phyloP scores from a whole-genome alignment of 1,140 invertebrate species.

The Diabrotica virgifera region DNA sequence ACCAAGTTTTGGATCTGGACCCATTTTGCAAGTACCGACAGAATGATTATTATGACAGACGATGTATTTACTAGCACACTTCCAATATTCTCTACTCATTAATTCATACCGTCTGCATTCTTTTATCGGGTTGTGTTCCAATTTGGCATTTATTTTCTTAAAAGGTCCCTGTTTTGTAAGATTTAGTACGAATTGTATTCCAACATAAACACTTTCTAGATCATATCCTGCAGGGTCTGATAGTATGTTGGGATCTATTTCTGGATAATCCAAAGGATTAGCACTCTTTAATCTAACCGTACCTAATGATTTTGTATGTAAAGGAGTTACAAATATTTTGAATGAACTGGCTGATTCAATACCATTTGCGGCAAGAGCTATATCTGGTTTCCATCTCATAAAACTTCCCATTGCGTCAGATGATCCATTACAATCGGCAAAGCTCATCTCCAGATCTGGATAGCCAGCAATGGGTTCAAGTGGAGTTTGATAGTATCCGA shows the following conservation, averaged over 20 bases:
- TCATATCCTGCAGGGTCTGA: slow-evolving; percentile 52
- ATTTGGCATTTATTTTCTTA: slow-evolving; percentile 49
- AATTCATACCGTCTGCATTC: slow-evolving; percentile 52
- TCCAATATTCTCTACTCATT: slow-evolving; percentile 56
- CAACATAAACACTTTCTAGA: slow-evolving; percentile 37
- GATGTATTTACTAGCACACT: slow-evolving; percentile 44
- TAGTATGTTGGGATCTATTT: slow-evolving; percentile 60
- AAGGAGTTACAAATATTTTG: slow-evolving; percentile 69
- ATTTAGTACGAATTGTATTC: slow-evolving; percentile 45
- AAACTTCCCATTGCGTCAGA: background rate
- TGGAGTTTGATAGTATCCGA: slow-evolving; percentile 41
- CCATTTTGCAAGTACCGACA: slow-evolving; percentile 35
- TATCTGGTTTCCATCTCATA: slow-evolving; percentile 1
- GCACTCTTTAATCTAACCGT: slow-evolving; percentile 49
- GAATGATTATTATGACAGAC: slow-evolving; percentile 39
- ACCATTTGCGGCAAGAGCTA: background rate
- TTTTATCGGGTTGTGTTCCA: slow-evolving; percentile 42
- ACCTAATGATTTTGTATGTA: slow-evolving; percentile 42
- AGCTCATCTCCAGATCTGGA: slow-evolving; percentile 56
- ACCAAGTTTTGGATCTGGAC: background rate
- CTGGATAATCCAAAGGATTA: slow-evolving; percentile 60
- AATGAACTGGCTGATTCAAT: slow-evolving; percentile 47
- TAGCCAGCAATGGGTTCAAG: slow-evolving; percentile 35
- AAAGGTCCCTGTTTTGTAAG: slow-evolving; percentile 48
- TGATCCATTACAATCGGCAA: background rate